Evolutionary conservation across 2,113 vertebrate species (phyloP).

Genomic region (Nannospalax galili): DNA sequence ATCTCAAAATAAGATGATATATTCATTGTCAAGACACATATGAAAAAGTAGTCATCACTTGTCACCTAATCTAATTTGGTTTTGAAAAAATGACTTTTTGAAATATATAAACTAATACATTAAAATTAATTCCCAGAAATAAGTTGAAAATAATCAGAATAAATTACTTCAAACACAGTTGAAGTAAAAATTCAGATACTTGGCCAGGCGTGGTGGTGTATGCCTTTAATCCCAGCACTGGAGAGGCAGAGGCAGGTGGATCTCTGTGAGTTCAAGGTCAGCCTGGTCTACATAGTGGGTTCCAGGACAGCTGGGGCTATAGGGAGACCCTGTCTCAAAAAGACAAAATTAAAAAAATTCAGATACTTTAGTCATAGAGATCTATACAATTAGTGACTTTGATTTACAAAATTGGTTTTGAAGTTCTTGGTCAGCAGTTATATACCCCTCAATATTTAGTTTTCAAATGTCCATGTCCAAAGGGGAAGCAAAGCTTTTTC

Average conservation of each 20-base stretch:
- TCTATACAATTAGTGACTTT: neutral
- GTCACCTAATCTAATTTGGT: neutral
- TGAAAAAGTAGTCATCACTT: neutral
- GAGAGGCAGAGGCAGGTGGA: too few species aligned
- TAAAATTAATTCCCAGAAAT: neutral
- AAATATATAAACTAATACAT: neutral
- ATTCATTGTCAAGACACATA: neutral
- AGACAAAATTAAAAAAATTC: too few species aligned
- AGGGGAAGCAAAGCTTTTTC: neutral
- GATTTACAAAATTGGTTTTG: slow-evolving; percentile 2
- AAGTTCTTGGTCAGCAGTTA: neutral
- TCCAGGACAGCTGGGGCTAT: too few species aligned
- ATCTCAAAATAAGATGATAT: neutral
- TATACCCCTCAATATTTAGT: neutral
- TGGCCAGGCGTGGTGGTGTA: too few species aligned
- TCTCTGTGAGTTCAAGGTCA: too few species aligned
- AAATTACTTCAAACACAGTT: neutral
- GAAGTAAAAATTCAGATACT: neutral
- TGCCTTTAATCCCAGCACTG: too few species aligned
- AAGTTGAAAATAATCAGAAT: neutral
- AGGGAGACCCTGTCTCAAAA: too few species aligned
- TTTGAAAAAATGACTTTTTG: neutral
- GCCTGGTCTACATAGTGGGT: too few species aligned
- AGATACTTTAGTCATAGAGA: neutral
- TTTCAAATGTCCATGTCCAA: neutral